Evolutionary conservation across 2,797 vertebrate genomes (phyloP), one percentile per base, ranked within the genome.

Genomic region (Amblyraja radiata): DNA sequence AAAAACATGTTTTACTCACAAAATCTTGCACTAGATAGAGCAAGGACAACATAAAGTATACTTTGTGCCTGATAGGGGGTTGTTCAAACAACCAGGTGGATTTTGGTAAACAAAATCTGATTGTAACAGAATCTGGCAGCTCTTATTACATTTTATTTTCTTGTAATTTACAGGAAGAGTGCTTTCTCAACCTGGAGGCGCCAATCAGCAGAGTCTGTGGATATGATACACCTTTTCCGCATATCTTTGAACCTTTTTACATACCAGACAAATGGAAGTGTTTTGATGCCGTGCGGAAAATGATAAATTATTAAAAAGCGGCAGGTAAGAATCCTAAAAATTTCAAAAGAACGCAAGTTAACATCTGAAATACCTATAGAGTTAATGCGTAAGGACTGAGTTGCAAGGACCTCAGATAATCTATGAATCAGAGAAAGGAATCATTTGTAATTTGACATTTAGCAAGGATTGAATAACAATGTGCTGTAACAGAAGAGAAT

Each of bases 191-290:
- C 96, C 96, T 99, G 93, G 99, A 99, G 95, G 99, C 98, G 93
- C 99, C 99, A 93, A 98, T 99, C 95, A 95, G 97, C 91, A 96
- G 99, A 96, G 98, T 99, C 0, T 99, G 99, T 95, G 99, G 99
- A 84, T 99, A 99, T 36, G 99, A 99, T 95, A 99, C 99, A 8
- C 99, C 99, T 0, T 99, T 99, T 94, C 98, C 99, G 94, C 98
- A 99, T 95, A 97, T 99, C 95, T 99, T 99, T 94, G 99, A 99
- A 93, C 98, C 98, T 76, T 99, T 99, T 96, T 99, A 99, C 96
- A 99, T 99, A 96, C 99, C 99, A 94, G 98, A 99, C 96, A 99
- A 99, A 95, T 99, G 99, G 99, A 99, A 99, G 95, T 99, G 98
- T 95, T 99, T 99, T 80, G 99, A 99, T 0, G 98, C 97, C 36